These are phyloP conservation scores for Gallinago stenura DNA, from an alignment of 2,797 vertebrate genomes.

Conservation along the genomic window DNA sequence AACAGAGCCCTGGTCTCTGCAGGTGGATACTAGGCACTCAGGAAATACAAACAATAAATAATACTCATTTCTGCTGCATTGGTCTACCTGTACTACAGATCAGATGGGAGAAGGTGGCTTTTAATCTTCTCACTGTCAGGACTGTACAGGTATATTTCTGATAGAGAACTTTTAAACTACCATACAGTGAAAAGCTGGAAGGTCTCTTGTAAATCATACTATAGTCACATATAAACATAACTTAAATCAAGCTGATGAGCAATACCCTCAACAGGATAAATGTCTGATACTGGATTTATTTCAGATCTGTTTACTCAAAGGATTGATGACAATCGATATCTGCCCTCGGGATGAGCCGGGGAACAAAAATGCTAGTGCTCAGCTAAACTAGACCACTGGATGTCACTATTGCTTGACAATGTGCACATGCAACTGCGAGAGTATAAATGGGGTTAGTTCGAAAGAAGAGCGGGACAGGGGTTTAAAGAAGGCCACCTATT, in stretches of 20 bases:
- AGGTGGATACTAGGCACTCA: not conserved
- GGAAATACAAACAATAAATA: constrained; percentile 23
- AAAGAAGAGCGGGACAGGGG: not conserved
- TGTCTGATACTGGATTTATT: constrained; percentile 56
- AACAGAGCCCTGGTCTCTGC: constrained; percentile 8
- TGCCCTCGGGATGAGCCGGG: not conserved
- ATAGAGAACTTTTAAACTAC: constrained; percentile 60
- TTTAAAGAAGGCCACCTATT: constrained; percentile 25
- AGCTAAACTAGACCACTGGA: constrained; percentile 63
- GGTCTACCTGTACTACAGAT: constrained; percentile 4
- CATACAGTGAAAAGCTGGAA: constrained; percentile 30
- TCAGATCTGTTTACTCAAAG: constrained; percentile 47
- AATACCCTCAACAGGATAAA: not conserved
- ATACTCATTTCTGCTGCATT: not conserved
- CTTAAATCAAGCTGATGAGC: constrained; percentile 62
- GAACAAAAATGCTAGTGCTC: not conserved
- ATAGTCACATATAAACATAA: constrained; percentile 36
- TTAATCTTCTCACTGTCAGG: constrained; percentile 40
- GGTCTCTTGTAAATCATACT: constrained; percentile 58
- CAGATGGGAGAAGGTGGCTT: not conserved
- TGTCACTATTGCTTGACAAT: constrained; percentile 79
- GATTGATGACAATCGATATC: not conserved
- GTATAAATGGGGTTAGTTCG: not conserved
- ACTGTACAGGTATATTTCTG: constrained; percentile 48
- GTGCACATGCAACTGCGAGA: not conserved